Percentiles rank a stretch among this genome's conserved stretches.
Conservation (phyloP, 2,888 invertebrate genomes). For the Zeuzera pyrina region DNA sequence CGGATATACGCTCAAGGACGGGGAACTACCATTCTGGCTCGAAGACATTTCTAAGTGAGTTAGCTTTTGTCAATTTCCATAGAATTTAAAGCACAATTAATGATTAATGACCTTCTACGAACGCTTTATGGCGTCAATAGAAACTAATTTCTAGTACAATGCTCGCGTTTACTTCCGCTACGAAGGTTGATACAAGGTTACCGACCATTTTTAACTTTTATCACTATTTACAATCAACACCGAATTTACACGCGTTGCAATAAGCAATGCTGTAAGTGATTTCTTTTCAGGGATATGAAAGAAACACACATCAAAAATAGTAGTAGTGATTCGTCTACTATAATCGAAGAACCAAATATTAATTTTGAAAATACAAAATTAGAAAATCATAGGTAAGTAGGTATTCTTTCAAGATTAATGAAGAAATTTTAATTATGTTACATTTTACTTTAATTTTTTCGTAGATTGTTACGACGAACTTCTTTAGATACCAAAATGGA, state of each 20-base stretch:
- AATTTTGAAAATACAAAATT: slow-evolving; percentile 27
- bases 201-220: background rate
- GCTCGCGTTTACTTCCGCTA: slow-evolving; percentile 24
- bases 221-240: background rate
- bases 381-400: slow-evolving; percentile 24
- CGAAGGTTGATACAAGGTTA: slow-evolving; percentile 26
- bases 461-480: slow-evolving; percentile 44
- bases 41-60: slow-evolving; percentile 62
- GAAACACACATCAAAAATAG: slow-evolving; percentile 49
- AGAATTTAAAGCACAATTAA: slow-evolving; percentile 10
- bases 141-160: slow-evolving; percentile 22
- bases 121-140: slow-evolving; percentile 20
- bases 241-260: background rate
- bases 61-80: slow-evolving; percentile 12
- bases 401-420: slow-evolving; percentile 14
- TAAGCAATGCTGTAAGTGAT: background rate
- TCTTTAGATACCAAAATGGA: slow-evolving; percentile 52
- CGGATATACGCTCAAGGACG: slow-evolving; percentile 38
- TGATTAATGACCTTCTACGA: slow-evolving; percentile 29
- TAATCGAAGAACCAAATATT: slow-evolving; percentile 24
- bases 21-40: slow-evolving; percentile 51
- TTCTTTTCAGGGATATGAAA: slow-evolving; percentile 54
- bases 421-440: background rate
- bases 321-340: slow-evolving; percentile 28
- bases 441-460: slow-evolving; percentile 3